phyloP scores from a whole-genome alignment of 1,140 invertebrate genomes.

The Ridgeia piscesae region DNA sequence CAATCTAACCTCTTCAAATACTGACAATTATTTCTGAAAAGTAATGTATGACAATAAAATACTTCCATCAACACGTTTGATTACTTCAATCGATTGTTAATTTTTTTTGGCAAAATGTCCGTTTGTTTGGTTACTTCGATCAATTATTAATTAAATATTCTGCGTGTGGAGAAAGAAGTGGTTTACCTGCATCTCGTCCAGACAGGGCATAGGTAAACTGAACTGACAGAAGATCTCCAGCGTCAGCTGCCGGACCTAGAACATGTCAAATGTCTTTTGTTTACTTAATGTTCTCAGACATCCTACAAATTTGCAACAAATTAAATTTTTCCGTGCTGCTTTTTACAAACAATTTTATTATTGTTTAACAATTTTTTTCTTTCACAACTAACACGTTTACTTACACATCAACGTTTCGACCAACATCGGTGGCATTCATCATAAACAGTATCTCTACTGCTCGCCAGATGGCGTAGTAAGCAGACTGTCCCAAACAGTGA shows the following conservation, averaged over 20 bases:
- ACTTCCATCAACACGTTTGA: neutral
- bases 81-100: neutral
- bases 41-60: neutral
- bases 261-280: constrained; percentile 29
- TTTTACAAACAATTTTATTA: no score
- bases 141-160: neutral
- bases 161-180: neutral
- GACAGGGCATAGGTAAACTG: constrained; percentile 54
- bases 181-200: neutral
- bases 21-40: neutral
- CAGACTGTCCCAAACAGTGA: no score
- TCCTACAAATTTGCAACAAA: no score
- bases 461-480: no score
- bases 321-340: no score
- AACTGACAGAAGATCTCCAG: constrained; percentile 75
- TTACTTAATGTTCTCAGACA: no score
- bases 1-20: neutral
- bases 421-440: no score
- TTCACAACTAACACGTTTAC: no score
- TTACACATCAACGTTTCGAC: no score
- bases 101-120: neutral
- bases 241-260: constrained; percentile 68
- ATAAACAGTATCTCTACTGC: no score
- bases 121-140: no score
- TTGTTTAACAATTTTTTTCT: no score